phyloP scores from a whole-genome alignment of 1,140 invertebrate species.

The Drosophila pruinosa region DNA sequence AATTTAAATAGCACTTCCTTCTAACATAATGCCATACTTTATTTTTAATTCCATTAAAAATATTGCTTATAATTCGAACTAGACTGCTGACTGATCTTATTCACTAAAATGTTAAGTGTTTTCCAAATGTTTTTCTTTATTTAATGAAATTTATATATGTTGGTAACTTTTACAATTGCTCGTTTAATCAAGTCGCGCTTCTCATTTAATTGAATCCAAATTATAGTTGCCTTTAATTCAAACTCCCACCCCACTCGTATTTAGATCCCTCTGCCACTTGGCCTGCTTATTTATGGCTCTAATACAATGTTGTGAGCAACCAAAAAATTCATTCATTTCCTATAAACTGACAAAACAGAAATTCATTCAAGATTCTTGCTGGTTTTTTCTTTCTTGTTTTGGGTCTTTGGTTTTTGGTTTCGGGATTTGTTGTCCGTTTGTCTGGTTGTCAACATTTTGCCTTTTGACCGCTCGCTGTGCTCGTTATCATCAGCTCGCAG shows the following conservation, averaged over 20 bases:
- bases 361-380: slow-evolving; percentile 61
- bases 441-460: slow-evolving; percentile 60
- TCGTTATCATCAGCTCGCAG: slow-evolving; percentile 63
- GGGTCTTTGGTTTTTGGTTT: slow-evolving; percentile 32
- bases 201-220: not conserved
- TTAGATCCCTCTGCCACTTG: not conserved
- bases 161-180: not conserved
- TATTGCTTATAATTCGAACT: too few species aligned
- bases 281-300: slow-evolving; percentile 68
- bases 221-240: too few species aligned
- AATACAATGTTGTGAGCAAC: slow-evolving; percentile 62
- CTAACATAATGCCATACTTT: too few species aligned
- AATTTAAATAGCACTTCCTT: too few species aligned
- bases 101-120: too few species aligned
- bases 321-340: slow-evolving; percentile 48
- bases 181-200: not conserved
- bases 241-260: not conserved
- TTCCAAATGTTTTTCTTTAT: too few species aligned
- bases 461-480: slow-evolving; percentile 68
- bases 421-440: slow-evolving; percentile 39
- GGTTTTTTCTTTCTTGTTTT: slow-evolving; percentile 14
- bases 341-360: slow-evolving; percentile 24
- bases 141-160: too few species aligned
- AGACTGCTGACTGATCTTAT: too few species aligned
- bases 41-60: too few species aligned